Base-by-base conservation (phyloP, 2,113 vertebrate genomes). In the Lophochroa leadbeateri region DNA sequence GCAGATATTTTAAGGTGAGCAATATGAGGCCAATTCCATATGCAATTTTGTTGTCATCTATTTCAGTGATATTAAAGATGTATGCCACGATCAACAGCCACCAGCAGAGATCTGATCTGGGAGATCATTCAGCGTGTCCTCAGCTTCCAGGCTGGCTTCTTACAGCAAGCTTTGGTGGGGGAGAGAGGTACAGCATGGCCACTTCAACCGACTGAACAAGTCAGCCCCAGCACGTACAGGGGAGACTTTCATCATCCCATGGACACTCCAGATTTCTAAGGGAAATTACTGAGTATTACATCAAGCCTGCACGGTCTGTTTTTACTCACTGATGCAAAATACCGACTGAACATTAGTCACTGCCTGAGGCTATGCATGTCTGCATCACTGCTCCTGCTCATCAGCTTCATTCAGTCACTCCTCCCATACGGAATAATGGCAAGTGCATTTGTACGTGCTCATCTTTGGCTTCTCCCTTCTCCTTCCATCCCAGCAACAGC, bases 201-300 rank as follows among this genome's bases (percentile, higher is more conserved):
- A 44, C 0, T 16, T 24, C 55, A 39, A 20, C 24, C 0, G 0
- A 5, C 21, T 17, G 55, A 44, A 16, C 14, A 8, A 55, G 25
- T 2, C 9, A 33, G n/a, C 49, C 52, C 65, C n/a, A 24, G 25
- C 19, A 29, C 2, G 0, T 3, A 13, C 41, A 35, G 37, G 3
- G 11, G 10, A 35, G 35, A 43, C 33, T 39, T 60, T 10, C 27
- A 2, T 35, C 24, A 2, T 11, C 2, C 43, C 2, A 0, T 11
- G 17, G n/a, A 29, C 2, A 6, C 31, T 53, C 57, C 37, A 2
- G 2, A 4, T 39, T 53, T 58, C 25, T 3, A 25, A 49, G 70
- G 76, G 53, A 27, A 23, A 55, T n/a, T 8, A 6, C 57, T 1
- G 61, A 70, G 65, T 31, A 25, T 76, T 57, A 1, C 1, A 15